These are phyloP conservation scores for Leucozona laternaria DNA, from an alignment of 2,888 invertebrate genomes.

Conservation along the genomic window DNA sequence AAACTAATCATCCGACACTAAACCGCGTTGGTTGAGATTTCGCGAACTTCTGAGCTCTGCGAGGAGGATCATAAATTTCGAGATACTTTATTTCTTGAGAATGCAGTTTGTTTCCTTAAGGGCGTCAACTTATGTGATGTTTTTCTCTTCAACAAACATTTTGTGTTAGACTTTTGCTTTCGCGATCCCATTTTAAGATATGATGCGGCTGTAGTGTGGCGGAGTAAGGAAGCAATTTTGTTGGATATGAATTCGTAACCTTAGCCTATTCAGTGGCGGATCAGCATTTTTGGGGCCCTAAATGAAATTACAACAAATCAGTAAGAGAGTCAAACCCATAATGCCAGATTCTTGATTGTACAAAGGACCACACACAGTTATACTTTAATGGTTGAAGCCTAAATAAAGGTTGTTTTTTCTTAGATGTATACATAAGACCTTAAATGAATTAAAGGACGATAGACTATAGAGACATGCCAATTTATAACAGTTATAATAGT, in stretches of 20 bases:
- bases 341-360: no score
- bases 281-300: background rate
- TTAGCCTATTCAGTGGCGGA: background rate
- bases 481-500: no score
- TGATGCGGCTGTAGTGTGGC: background rate
- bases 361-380: no score
- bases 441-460: no score
- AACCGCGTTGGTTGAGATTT: conserved; percentile 30
- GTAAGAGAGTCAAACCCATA: no score
- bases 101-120: background rate
- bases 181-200: background rate
- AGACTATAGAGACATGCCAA: no score
- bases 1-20: background rate
- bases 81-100: conserved; percentile 2
- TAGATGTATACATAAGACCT: no score
- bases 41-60: conserved; percentile 13
- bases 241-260: background rate
- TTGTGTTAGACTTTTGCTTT: background rate
- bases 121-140: background rate
- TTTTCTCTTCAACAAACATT: conserved; percentile 30
- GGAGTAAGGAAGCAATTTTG: background rate
- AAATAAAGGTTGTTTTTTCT: no score
- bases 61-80: background rate
- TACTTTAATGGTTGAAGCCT: no score
- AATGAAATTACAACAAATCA: background rate